These are phyloP conservation scores for Poecilia wingei DNA, from an alignment of 2,797 vertebrate genomes.

Conservation along the genomic window DNA sequence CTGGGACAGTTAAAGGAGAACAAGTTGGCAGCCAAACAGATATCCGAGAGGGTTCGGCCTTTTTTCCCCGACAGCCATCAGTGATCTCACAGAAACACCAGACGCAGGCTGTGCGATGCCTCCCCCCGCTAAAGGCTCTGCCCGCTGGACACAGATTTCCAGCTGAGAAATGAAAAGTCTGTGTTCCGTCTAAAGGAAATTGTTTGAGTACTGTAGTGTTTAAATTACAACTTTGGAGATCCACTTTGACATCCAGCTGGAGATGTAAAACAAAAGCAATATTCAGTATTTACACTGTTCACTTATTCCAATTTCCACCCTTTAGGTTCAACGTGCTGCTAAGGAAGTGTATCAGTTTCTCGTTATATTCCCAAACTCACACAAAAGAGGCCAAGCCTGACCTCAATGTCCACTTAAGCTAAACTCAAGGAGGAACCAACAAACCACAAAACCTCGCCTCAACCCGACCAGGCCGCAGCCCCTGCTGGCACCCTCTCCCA, in stretches of 20 bases:
- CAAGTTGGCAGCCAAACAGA: constrained; percentile 72
- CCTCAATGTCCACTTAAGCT: constrained; percentile 72
- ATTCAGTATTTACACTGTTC: constrained; percentile 13
- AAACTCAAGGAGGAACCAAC: constrained; percentile 66
- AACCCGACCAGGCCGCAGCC: constrained; percentile 59
- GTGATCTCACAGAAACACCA: constrained; percentile 68
- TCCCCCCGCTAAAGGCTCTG: constrained; percentile 55
- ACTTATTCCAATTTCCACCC: constrained; percentile 9
- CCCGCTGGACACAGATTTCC: constrained; percentile 45
- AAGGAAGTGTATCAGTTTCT: constrained; percentile 28
- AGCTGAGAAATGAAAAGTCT: constrained; percentile 55
- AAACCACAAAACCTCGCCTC: constrained; percentile 71
- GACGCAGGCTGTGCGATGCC: constrained; percentile 64
- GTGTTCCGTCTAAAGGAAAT: constrained; percentile 30
- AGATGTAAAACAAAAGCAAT: constrained; percentile 16
- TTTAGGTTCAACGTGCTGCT: constrained; percentile 25
- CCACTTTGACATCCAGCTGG: constrained; percentile 27
- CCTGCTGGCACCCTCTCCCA: constrained; percentile 43
- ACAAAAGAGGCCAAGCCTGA: constrained; percentile 61
- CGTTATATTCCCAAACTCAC: constrained; percentile 50
- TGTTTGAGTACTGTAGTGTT: constrained; percentile 17
- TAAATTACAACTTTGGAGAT: constrained; percentile 30
- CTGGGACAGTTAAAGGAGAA: constrained; percentile 62
- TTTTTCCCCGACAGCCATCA: constrained; percentile 65
- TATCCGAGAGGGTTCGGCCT: constrained; percentile 70